Evolutionary conservation across 2,888 invertebrate genomes (phyloP), one percentile per base, ranked within the genome.

Genomic region (Drosophila glabriapex): DNA sequence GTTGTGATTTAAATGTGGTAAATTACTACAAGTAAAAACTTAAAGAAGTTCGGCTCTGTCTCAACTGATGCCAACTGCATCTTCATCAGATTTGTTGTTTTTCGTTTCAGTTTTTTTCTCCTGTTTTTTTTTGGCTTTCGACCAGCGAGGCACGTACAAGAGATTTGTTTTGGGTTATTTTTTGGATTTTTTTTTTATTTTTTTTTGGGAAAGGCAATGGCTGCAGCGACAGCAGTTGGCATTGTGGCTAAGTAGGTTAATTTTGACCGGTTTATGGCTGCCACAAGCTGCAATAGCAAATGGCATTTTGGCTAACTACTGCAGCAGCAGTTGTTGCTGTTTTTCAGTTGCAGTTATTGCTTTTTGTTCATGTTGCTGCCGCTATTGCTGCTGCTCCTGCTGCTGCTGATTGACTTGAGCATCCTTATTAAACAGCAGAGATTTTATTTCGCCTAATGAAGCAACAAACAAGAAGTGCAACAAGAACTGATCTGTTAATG

Each of bases 241-340:
- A 60, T 55, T 65, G 82, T 60, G 64, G 60, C 70, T 85, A 91
- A 91, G 91, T 89, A 91, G 89, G 89, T 89, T 89, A 89, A 91
- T 89, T 89, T 89, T 89, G 78, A 91, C 91, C 91, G 91, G 89
- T 89, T 89, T 88, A 81, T 80, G 74, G 85, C 70, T 65, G 82
- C 78, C 64, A 62, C 71, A 61, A 71, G 54, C 31, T 68, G 60
- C 55, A 63, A 60, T 65, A 33, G 58, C 61, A 68, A 78, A 76
- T 69, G 73, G 75, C 82, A 86, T 86, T 86, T 86, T 84, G 85
- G 75, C 69, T 58, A 80, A 75, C 89, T 73, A 73, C 71, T 69
- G 46, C 58, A 56, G 61, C 70, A 68, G 56, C 25, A 25, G 19
- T 25, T 19, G 55, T 39, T 58, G 70, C 39, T 55, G 62, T 35